phyloP scores from a whole-genome alignment of 1,140 invertebrate genomes.

The Rhyacophila brunnea region DNA sequence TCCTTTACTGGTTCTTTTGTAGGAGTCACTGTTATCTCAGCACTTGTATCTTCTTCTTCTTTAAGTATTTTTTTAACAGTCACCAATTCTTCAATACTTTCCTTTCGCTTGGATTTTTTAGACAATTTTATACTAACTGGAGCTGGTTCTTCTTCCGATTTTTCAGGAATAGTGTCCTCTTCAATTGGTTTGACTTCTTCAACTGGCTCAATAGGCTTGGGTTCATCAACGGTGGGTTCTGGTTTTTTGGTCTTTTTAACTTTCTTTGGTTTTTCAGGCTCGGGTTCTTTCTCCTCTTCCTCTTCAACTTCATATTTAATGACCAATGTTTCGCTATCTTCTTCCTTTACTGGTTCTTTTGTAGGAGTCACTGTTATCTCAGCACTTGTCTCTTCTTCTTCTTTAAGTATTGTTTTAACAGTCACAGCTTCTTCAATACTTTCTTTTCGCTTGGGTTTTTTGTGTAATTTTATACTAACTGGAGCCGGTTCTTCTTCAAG shows the following conservation, averaged over 20 bases:
- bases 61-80: slow-evolving; percentile 43
- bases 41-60: slow-evolving; percentile 24
- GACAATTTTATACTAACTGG: slow-evolving; percentile 40
- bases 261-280: slow-evolving; percentile 34
- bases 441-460: slow-evolving; percentile 34
- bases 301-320: slow-evolving; percentile 37
- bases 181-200: slow-evolving; percentile 35
- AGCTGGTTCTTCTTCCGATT: slow-evolving; percentile 38
- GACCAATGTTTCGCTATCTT: slow-evolving; percentile 39
- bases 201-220: slow-evolving; percentile 26
- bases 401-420: slow-evolving; percentile 22
- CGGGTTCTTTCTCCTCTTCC: slow-evolving; percentile 38
- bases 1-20: slow-evolving; percentile 2
- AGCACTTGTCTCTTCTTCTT: slow-evolving; percentile 12
- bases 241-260: slow-evolving; percentile 38
- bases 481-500: slow-evolving; percentile 34
- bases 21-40: background rate
- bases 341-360: slow-evolving; percentile 36
- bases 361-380: background rate
- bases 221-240: slow-evolving; percentile 38
- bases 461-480: slow-evolving; percentile 33
- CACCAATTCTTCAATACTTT: slow-evolving; percentile 47
- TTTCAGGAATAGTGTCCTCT: slow-evolving; percentile 36
- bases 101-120: slow-evolving; percentile 39
- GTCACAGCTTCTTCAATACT: slow-evolving; percentile 29